Evolutionary conservation across 2,113 vertebrate species (phyloP).

Genomic region (Fulmarus glacialis): DNA sequence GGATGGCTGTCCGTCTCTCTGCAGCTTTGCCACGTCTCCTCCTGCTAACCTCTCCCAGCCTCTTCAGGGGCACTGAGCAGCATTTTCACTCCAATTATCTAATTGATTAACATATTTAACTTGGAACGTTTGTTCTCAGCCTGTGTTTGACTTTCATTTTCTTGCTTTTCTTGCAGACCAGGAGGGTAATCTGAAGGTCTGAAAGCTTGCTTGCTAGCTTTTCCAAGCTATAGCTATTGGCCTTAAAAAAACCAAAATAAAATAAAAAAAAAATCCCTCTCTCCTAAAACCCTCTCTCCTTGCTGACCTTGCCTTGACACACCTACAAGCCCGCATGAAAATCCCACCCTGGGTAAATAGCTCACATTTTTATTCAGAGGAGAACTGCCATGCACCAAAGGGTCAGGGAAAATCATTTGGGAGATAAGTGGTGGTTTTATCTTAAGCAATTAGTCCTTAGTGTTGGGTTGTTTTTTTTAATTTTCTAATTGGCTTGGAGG

Average conservation of each 20-base stretch:
- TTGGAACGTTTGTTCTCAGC: conserved; percentile 19
- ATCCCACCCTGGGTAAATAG: conserved; percentile 58
- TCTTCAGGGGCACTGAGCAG: neutral
- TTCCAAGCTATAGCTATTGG: neutral
- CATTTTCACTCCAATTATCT: conserved; percentile 21
- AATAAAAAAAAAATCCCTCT: neutral
- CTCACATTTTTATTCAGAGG: neutral
- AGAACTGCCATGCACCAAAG: neutral
- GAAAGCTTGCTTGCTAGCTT: neutral
- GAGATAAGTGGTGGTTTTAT: conserved; percentile 38
- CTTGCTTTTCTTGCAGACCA: neutral
- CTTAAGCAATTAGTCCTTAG: conserved; percentile 1
- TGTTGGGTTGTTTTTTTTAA: neutral
- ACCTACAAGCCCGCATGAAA: neutral
- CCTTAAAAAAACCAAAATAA: neutral
- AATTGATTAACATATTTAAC: neutral
- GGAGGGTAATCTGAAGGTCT: neutral
- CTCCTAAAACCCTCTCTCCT: neutral
- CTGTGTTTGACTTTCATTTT: conserved; percentile 54
- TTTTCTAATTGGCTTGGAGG: neutral
- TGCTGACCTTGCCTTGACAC: conserved; percentile 38
- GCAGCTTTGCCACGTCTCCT: neutral
- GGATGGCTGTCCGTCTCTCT: neutral
- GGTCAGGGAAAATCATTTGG: conserved; percentile 7
- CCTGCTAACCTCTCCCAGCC: accelerated